Evolutionary conservation across 1,140 invertebrate genomes (phyloP), one percentile per base, ranked within the genome.

Genomic region (Papilio aristodemus): DNA sequence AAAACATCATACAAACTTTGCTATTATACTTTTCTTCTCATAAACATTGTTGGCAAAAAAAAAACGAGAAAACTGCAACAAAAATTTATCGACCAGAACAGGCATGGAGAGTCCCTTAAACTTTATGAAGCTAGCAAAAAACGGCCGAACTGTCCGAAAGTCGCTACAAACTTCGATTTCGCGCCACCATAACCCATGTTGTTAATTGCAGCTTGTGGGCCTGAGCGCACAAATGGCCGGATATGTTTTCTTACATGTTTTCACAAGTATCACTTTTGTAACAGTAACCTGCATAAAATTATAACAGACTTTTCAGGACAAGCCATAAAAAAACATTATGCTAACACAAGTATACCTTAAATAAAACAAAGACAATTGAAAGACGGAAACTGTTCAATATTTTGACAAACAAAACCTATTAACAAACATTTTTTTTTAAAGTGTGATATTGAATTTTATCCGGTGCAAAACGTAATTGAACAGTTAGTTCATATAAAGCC

Each of bases 1-100:
- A 6, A 43, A 17, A 7, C 2, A 25, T 22, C 1, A 54, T 8
- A 22, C 11, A 54, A 11, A 54, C 4, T 13, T 11, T 39, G 38
- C 46, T 3, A 4, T 13, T 54, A 14, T 22, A 54, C 22, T 54
- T 4, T 54, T 19, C 46, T 54, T 43, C 41, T 17, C 46, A 54
- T 54, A 54, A 54, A 54, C 46, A 54, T 11, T n/a, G n/a, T n/a
- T n/a, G n/a, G 17, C 22, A 11, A 10, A 54, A 54, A 32, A 32
- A 54, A 62, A 62, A 36, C 36, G 17, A 32, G 32, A 38, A 62
- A 62, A 39, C n/a, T 62, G 59, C 59, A 62, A 62, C 59, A 62
- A 39, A 62, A 37, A 62, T 62, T 62, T 62, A 62, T 62, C 59
- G 59, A 38, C 59, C 59, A 62, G 59, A 62, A 62, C 59, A 62